These are phyloP conservation scores for Drosophila glabriapex DNA, from an alignment of 2,888 invertebrate species.

Conservation along the genomic window DNA sequence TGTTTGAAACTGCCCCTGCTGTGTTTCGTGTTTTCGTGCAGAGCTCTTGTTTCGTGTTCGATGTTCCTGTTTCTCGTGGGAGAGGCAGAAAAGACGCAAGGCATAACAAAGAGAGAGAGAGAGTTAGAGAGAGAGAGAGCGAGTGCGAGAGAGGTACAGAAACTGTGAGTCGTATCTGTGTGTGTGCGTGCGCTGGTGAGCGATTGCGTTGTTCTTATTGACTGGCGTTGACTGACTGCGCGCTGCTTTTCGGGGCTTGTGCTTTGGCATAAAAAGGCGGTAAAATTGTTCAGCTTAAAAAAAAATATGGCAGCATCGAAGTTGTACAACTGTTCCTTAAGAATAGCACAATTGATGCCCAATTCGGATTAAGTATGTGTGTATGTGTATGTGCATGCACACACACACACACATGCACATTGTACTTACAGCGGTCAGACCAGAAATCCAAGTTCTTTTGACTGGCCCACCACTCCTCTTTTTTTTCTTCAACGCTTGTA, in stretches of 20 bases:
- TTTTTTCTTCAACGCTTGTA: constrained; percentile 48
- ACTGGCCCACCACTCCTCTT: constrained; percentile 74
- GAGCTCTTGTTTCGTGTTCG: constrained; percentile 55
- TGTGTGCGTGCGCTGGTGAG: constrained; percentile 47
- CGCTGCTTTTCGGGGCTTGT: constrained; percentile 58
- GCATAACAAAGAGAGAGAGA: constrained; percentile 29
- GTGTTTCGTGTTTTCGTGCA: constrained; percentile 40
- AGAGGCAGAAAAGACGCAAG: constrained; percentile 37
- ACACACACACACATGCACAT: constrained; percentile 31
- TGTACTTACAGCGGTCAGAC: constrained; percentile 64
- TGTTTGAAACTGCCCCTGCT: constrained; percentile 27
- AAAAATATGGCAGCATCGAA: constrained; percentile 34
- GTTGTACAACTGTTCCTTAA: constrained; percentile 21
- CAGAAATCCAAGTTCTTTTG: constrained; percentile 60
- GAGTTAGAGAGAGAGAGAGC: constrained; percentile 7
- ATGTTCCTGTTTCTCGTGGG: constrained; percentile 60
- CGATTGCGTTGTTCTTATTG: constrained; percentile 75
- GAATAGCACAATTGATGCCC: constrained; percentile 6
- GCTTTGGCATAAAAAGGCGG: constrained; percentile 72
- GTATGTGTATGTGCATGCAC: neutral
- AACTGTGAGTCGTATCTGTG: constrained; percentile 39
- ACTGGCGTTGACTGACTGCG: constrained; percentile 50
- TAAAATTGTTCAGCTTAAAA: constrained; percentile 61
- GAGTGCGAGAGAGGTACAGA: constrained; percentile 47
- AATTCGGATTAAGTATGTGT: constrained; percentile 25